Evolutionary conservation across 2,113 vertebrate genomes (phyloP).

Genomic region (Turdus rufiventris): DNA sequence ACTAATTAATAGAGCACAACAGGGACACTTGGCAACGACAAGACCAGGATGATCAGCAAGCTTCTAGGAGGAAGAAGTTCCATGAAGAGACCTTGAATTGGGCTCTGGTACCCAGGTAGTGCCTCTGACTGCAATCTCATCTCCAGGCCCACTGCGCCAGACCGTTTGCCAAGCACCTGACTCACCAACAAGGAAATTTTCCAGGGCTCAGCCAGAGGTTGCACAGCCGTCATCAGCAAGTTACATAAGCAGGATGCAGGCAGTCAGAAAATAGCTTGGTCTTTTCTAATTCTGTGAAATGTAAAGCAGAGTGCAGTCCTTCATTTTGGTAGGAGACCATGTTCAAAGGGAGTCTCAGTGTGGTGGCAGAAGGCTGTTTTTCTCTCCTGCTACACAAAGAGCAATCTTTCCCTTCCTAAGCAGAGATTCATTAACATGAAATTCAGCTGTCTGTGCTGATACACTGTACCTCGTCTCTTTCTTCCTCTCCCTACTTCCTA

Average conservation of each 20-base stretch:
- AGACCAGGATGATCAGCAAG: not conserved
- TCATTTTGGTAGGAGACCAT: not conserved
- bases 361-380: not conserved
- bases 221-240: not conserved
- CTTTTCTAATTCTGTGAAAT: not conserved
- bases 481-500: not conserved
- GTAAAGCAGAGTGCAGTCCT: not conserved
- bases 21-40: not conserved
- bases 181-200: not conserved
- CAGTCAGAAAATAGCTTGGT: not conserved
- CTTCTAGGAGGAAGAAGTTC: not conserved
- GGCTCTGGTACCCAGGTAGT: not conserved
- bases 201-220: conserved; percentile 20
- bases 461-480: not conserved
- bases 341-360: not conserved
- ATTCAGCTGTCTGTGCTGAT: not conserved
- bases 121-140: not conserved
- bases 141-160: rapidly evolving
- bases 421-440: conserved; percentile 8
- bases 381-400: not conserved
- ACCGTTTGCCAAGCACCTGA: not conserved
- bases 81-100: not conserved
- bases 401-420: not conserved
- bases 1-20: not conserved
- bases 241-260: not conserved